Base-by-base conservation (phyloP, 2,113 vertebrate genomes). In the Emberiza fucata region DNA sequence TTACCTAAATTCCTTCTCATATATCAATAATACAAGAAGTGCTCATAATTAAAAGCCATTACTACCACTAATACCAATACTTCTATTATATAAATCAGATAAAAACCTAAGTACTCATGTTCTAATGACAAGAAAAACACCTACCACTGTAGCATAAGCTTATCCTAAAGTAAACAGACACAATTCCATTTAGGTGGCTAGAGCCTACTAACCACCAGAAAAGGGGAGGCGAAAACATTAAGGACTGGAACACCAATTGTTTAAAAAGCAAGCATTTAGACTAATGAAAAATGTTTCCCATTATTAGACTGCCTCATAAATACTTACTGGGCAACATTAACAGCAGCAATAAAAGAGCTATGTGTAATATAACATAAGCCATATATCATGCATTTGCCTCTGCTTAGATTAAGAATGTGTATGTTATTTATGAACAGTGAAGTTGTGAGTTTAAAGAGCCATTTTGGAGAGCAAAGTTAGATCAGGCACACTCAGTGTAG, bases 341-440 rank as follows among this genome's bases (percentile, higher is more conserved):
- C 11, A 90, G 27, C 70, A 48, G 76, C 45, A 44, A 53, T 81
- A 88, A 86, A 72, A 79, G 60, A 73, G 50, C 72, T 68, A 3
- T n/a, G 51, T 70, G 28, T 25, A 48, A 39, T 33, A 12, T 8
- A 94, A 65, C 75, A 89, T 57, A 35, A 40, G 54, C 50, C 66
- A 48, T 29, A 11, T 44, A 61, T 70, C 70, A 54, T 24, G 39
- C 24, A 31, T 90, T 86, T 92, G 39, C 71, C 64, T 72, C 60
- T 71, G 33, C 73, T 92, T 54, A 18, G 22, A 40, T 60, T 61
- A 90, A 81, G 80, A 76, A 78, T 5, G 33, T 23, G 12, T 12
- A 29, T 28, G 61, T 93, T 92, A 87, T 96, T 95, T 96, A 96
- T 82, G 92, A 91, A 44, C 59, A 94, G 90, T 11, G 66, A 91